Base-by-base conservation (phyloP, 2,888 invertebrate genomes). In the Axea sp. region DNA sequence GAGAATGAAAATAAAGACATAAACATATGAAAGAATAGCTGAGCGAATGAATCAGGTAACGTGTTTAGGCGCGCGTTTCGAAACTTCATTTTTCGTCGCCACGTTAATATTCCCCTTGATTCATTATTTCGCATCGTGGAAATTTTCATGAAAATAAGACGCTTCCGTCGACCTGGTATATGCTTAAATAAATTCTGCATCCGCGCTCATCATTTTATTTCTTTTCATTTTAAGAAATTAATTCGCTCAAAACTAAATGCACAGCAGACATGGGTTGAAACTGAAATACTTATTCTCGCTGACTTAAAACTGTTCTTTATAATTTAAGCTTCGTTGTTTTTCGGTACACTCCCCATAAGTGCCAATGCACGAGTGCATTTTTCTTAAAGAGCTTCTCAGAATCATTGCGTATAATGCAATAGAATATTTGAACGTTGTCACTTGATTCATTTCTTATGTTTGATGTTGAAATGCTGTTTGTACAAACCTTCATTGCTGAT, bases 301-400 rank as follows among this genome's bases (percentile, higher is more conserved):
- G 64, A 43, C 43, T 64, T 53, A 53, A 64, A 64, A 64, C 53
- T 53, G 64, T 53, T 53, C 64, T 64, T 64, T 53, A 64, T 64
- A 53, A 64, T 64, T 53, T 53, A 64, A 64, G 64, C 53, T 53
- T 22, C 17, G 43, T 5, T 35, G 43, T 53, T 53, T 51, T 64
- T 53, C 43, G 14, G 33, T 28, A 64, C 64, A 53, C 53, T 53
- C 28, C 64, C 45, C 64, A 64, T 43, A 64, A 64, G 64, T 45
- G 53, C 45, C 41, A 65, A 55, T 53, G 35, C 45, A 11, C 55
- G 37, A 45, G 55, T 65, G 53, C 45, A 65, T 65, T 53, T 53
- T 65, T n/a, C n/a, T 53, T 55, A 55, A 45, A 8, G 41, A 45
- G 65, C 15, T 53, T 28, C 53, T 45, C 24, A 35, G 33, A 65